These are phyloP conservation scores for Cerceris ruficornis DNA, from an alignment of 2,888 invertebrate species.

Conservation along the genomic window DNA sequence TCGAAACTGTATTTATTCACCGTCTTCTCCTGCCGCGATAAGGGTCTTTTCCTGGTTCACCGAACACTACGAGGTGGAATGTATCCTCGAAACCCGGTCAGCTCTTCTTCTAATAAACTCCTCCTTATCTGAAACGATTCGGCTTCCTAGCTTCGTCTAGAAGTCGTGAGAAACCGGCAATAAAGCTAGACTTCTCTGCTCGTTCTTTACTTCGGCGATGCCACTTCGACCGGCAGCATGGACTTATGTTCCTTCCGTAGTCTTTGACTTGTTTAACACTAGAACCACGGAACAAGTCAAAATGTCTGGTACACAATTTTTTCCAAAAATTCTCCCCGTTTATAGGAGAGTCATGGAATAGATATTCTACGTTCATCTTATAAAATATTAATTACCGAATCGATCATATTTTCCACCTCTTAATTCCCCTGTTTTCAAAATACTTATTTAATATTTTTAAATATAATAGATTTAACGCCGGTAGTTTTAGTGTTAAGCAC, in stretches of 20 bases:
- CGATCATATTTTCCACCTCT: no score
- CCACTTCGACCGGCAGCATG: not conserved
- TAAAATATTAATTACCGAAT: no score
- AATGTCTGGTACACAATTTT: no score
- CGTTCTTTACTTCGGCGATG: not conserved
- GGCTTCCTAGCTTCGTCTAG: conserved; percentile 26
- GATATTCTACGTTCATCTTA: no score
- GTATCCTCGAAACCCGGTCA: conserved; percentile 13
- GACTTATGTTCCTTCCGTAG: not conserved
- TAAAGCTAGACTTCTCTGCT: conserved; percentile 30
- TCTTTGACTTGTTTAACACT: not conserved
- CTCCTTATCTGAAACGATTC: conserved; percentile 46
- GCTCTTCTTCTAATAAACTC: conserved; percentile 53
- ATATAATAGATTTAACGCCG: no score
- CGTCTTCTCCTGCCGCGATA: conserved; percentile 49
- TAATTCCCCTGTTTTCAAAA: no score
- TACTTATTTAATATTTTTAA: no score
- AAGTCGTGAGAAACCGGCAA: conserved; percentile 31
- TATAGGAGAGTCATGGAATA: no score
- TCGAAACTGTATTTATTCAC: conserved; percentile 61
- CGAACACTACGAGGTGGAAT: conserved; percentile 27
- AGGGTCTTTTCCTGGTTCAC: conserved; percentile 55
- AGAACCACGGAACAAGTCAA: no score
- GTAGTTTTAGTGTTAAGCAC: no score
- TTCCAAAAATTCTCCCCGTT: no score